Conservation (phyloP, 1,140 invertebrate species). For the Lepeophtheirus salmonis region DNA sequence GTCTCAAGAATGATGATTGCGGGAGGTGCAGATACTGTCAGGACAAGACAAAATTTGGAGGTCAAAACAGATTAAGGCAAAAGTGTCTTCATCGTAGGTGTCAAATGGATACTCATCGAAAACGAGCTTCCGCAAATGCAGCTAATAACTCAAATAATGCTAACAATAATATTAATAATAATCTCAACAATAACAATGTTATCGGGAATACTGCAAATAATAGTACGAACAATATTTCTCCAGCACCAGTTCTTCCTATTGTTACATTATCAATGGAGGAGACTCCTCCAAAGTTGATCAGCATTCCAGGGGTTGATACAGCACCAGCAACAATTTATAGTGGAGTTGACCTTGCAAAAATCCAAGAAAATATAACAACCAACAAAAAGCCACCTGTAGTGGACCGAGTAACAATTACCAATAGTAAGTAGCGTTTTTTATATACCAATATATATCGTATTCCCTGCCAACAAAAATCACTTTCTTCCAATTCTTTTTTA, state of each 20-base stretch:
- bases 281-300: background rate
- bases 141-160: background rate
- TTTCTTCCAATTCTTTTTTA: background rate
- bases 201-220: background rate
- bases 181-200: background rate
- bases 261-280: background rate
- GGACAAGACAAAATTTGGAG: slow-evolving; percentile 24
- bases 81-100: slow-evolving; percentile 23
- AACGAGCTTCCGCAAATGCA: background rate
- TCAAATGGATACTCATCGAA: slow-evolving; percentile 17
- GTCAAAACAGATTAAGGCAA: slow-evolving; percentile 23
- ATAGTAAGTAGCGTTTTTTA: background rate
- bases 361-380: background rate
- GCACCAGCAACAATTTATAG: slow-evolving; percentile 12
- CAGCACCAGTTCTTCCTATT: background rate
- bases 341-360: slow-evolving; percentile 14
- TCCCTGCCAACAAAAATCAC: background rate
- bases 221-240: background rate
- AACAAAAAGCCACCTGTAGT: background rate
- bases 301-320: background rate
- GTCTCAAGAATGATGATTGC: slow-evolving; percentile 23
- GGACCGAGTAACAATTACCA: background rate
- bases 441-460: background rate
- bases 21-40: slow-evolving; percentile 22
- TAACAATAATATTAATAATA: too few relatives aligned